Conservation (phyloP, 2,888 invertebrate species). For the Spodoptera picta region DNA sequence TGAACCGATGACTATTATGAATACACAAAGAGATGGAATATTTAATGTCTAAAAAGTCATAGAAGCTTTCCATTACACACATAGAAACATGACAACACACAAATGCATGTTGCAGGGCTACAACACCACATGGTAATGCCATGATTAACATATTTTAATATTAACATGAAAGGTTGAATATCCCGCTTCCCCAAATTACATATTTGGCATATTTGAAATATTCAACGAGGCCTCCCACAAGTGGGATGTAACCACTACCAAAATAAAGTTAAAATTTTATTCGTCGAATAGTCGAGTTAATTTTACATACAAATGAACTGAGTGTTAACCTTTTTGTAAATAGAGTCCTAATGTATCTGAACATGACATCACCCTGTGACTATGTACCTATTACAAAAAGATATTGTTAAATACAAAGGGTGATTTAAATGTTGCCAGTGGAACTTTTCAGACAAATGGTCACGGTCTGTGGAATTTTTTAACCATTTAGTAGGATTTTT, state of each 20-base stretch:
- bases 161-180: conserved; percentile 71
- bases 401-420: too few relatives aligned
- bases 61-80: conserved; percentile 13
- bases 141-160: conserved; percentile 85
- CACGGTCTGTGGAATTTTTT: too few relatives aligned
- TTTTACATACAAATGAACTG: conserved; percentile 36
- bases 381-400: neutral
- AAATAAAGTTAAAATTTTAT: conserved; percentile 48
- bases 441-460: too few relatives aligned
- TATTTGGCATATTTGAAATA: conserved; percentile 76
- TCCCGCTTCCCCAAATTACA: conserved; percentile 72
- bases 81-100: conserved; percentile 39
- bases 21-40: too few relatives aligned
- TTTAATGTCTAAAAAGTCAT: neutral
- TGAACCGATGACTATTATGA: too few relatives aligned
- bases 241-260: conserved; percentile 35
- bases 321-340: conserved; percentile 20
- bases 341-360: conserved; percentile 8
- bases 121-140: conserved; percentile 74
- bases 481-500: too few relatives aligned
- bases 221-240: conserved; percentile 61
- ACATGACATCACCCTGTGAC: neutral
- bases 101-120: conserved; percentile 66
- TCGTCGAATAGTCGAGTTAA: conserved; percentile 32
- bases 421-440: too few relatives aligned